Evolutionary conservation across 1,140 invertebrate species (phyloP).

Genomic region (Trachymyrmex cornetzi): DNA sequence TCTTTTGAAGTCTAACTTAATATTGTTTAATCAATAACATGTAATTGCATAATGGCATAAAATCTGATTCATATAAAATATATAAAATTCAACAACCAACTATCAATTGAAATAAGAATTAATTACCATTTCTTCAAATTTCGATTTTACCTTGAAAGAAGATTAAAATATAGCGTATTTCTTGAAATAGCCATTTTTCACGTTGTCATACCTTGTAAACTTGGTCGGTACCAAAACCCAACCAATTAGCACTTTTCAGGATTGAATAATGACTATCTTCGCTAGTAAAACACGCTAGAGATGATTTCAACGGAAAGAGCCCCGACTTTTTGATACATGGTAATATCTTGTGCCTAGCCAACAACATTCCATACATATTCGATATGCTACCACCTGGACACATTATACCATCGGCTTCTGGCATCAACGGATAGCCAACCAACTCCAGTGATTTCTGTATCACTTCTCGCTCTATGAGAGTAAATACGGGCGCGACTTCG

Average conservation of each 20-base stretch:
- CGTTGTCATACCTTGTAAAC: constrained; percentile 79
- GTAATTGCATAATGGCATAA: background rate
- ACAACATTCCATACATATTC: constrained; percentile 94
- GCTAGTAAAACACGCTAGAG: constrained; percentile 91
- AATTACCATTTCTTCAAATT: background rate
- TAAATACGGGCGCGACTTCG: constrained; percentile 93
- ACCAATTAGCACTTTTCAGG: constrained; percentile 92
- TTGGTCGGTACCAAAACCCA: constrained; percentile 93
- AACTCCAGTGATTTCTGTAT: constrained; percentile 88
- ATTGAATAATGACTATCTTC: constrained; percentile 96
- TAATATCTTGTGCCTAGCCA: constrained; percentile 91
- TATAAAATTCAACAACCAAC: background rate
- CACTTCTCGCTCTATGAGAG: constrained; percentile 90
- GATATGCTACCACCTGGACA: constrained; percentile 95
- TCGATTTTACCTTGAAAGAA: too few relatives aligned
- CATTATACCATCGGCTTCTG: constrained; percentile 91
- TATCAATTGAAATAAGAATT: background rate
- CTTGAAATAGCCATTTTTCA: background rate
- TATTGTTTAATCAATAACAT: background rate
- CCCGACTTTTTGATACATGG: constrained; percentile 93
- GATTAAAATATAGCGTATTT: too few relatives aligned
- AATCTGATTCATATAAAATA: background rate
- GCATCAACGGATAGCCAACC: constrained; percentile 89
- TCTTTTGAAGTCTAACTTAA: too few relatives aligned
- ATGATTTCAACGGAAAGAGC: constrained; percentile 86